Percentiles rank a stretch among this genome's conserved stretches.
Evolutionary conservation across 2,888 invertebrate species (phyloP).

Genomic region (Teleiodes luculella): DNA sequence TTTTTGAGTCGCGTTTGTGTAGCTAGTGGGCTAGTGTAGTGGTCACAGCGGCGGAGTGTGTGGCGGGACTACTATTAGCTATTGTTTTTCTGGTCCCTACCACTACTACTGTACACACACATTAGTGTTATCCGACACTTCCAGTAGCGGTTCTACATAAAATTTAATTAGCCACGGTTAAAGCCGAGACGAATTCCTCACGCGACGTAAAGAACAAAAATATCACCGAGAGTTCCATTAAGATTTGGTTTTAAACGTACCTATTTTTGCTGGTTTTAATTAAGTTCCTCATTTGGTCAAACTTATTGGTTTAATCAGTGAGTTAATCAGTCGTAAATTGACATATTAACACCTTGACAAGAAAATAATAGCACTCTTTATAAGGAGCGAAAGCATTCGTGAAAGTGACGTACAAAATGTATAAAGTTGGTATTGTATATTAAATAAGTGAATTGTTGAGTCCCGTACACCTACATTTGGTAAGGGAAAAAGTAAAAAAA

Average conservation of each 20-base stretch:
- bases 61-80: constrained; percentile 1
- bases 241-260: constrained; percentile 26
- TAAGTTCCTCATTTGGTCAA: not conserved
- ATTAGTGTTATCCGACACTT: constrained; percentile 38
- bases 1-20: not conserved
- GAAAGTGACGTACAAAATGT: constrained; percentile 1
- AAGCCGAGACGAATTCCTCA: constrained; percentile 13
- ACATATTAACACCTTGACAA: constrained; percentile 1
- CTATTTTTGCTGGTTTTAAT: constrained; percentile 21
- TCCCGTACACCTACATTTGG: too few relatives aligned
- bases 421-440: not conserved
- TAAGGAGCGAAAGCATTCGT: not conserved
- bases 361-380: not conserved
- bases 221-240: constrained; percentile 22
- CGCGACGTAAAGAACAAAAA: constrained; percentile 27
- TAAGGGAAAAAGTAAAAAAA: not conserved
- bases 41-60: not conserved
- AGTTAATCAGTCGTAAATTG: constrained; percentile 3
- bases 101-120: constrained; percentile 17
- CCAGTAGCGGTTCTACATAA: constrained; percentile 40
- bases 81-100: constrained; percentile 20
- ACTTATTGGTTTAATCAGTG: not conserved
- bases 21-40: not conserved
- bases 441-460: too few relatives aligned
- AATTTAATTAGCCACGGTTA: constrained; percentile 39